Base-by-base conservation (phyloP, 2,113 vertebrate species). In the Lepidothrix coronata region DNA sequence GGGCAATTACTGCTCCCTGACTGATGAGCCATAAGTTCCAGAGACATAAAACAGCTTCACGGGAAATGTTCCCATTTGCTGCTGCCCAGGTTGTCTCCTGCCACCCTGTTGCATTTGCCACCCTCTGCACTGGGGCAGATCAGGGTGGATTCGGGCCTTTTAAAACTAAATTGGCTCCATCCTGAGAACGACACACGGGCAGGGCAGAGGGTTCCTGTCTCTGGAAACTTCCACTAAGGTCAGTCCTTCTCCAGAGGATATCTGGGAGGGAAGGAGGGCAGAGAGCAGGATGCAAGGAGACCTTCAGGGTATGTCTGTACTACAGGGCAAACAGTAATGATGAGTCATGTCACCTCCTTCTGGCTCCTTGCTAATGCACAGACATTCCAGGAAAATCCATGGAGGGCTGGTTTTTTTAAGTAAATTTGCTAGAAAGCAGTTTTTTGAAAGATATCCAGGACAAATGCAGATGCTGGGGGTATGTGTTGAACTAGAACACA, bases 361-460 rank as follows among this genome's bases (percentile, higher is more conserved):
- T 44, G 19, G 44, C 43, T 37, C 1, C 0, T 2, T 61, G 59
- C 55, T 70, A 15, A 7, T 11, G 18, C 35, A 21, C 49, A 73
- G 49, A 12, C 11, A 9, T 70, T 49, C 71, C 16, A 78, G 48
- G 51, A 54, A 91, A 91, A 72, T 27, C 27, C 65, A 18, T 10
- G 23, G 17, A 54, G n/a, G 17, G 33, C 4, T 16, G 3, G 11
- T 12, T 43, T 39, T 33, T 23, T 31, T 7, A 9, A 73, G 43
- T 13, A 33, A 17, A 37, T 33, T 61, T 62, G 18, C 35, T 55
- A 70, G 33, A 55, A 73, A 51, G 35, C 5, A 65, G 5, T 8
- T 74, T 83, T 59, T 51, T 44, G 9, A 62, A 84, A 85, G 49
- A 21, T 55, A 7, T 39, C 21, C 30, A 31, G 33, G 33, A 51